A percentile compares a stretch with the other conserved stretches of the same genome.
These are phyloP conservation scores for Pogoniulus pusillus DNA, from an alignment of 2,797 vertebrate genomes.

Conservation along the genomic window DNA sequence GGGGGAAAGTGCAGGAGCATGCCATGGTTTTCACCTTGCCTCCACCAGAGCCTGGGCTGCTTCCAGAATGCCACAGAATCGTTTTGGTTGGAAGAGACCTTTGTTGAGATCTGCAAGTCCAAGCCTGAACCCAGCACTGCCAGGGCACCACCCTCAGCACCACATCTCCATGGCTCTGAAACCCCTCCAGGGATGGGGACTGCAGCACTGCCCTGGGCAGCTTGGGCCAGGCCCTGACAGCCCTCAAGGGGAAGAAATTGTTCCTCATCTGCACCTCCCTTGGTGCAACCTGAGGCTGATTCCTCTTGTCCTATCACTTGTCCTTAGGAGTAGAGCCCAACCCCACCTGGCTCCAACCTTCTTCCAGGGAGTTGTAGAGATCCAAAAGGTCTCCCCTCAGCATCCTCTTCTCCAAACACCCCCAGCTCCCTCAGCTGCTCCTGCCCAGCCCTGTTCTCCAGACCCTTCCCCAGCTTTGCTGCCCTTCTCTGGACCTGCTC, in stretches of 20 bases:
- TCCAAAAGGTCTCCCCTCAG: neutral
- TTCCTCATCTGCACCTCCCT: neutral
- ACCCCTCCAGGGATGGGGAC: neutral
- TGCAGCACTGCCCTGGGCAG: neutral
- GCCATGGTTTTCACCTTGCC: neutral
- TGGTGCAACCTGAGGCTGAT: neutral
- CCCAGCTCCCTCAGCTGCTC: neutral
- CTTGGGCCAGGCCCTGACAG: neutral
- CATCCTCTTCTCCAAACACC: neutral
- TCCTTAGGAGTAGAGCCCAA: neutral
- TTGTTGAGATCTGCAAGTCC: neutral
- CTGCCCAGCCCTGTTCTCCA: neutral
- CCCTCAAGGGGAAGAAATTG: neutral
- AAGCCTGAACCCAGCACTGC: neutral
- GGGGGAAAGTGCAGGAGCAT: accelerated
- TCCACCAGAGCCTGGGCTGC: neutral
- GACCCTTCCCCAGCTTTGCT: neutral
- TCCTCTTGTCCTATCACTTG: neutral
- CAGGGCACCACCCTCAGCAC: neutral
- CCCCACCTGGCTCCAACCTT: neutral
- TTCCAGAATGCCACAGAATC: neutral
- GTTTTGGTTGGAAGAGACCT: neutral
- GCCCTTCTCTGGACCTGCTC: neutral
- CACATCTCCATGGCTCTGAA: neutral
- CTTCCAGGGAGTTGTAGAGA: neutral